Evolutionary conservation across 1,140 invertebrate species (phyloP).

Genomic region (Drosophila mauritiana): DNA sequence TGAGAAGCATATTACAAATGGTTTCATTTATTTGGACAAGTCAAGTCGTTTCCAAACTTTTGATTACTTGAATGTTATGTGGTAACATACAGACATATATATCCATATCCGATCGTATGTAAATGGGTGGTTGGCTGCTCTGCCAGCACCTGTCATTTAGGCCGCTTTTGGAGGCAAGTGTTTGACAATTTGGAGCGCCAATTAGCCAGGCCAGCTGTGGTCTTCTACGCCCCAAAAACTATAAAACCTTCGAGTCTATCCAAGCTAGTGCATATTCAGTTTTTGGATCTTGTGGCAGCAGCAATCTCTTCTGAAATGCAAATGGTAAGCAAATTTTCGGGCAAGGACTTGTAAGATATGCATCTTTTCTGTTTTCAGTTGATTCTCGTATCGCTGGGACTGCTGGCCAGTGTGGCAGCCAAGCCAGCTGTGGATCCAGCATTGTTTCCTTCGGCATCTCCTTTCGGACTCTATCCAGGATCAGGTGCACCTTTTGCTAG

Average conservation of each 20-base stretch:
- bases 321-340: conserved; percentile 19
- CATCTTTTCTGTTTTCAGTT: conserved; percentile 12
- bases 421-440: conserved; percentile 13
- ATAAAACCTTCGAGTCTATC: conserved; percentile 36
- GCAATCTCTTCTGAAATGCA: conserved; percentile 32
- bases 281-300: not conserved
- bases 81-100: conserved; percentile 37
- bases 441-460: conserved; percentile 7
- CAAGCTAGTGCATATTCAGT: conserved; percentile 31
- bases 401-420: conserved; percentile 35
- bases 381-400: conserved; percentile 21
- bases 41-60: too few species aligned
- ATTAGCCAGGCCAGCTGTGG: conserved; percentile 24
- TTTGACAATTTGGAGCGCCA: conserved; percentile 40
- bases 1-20: conserved; percentile 25
- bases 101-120: conserved; percentile 15
- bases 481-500: conserved; percentile 1
- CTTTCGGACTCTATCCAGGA: conserved; percentile 21
- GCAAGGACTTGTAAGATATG: not conserved
- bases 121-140: conserved; percentile 12
- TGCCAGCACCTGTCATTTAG: conserved; percentile 40
- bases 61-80: conserved; percentile 6
- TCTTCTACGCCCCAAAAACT: conserved; percentile 5
- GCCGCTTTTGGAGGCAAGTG: conserved; percentile 49
- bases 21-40: conserved; percentile 2